A percentile compares a stretch with the other conserved stretches of the same genome.
Evolutionary conservation across 2,113 vertebrate genomes (phyloP).

Genomic region (Trematocara zebra): DNA sequence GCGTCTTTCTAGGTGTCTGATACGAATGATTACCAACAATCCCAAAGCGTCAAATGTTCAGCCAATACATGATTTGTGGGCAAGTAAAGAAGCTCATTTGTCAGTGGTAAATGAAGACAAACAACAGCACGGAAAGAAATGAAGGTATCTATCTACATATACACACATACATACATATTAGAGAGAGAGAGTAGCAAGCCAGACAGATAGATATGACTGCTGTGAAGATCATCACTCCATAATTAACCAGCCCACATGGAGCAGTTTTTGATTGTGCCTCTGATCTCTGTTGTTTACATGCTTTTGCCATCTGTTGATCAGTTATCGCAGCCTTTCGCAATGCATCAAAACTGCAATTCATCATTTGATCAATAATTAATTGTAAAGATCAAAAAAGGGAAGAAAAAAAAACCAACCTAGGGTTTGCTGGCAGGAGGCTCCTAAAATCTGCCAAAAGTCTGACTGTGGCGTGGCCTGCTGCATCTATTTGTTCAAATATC

Average conservation of each 20-base stretch:
- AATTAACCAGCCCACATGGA: not conserved
- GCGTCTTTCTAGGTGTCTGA: not conserved
- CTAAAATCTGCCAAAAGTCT: not conserved
- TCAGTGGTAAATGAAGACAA: not conserved
- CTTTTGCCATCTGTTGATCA: conserved; percentile 7
- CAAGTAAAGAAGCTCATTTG: not conserved
- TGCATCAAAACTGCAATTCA: not conserved
- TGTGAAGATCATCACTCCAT: not conserved
- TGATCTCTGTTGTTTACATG: conserved; percentile 5
- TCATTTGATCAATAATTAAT: not conserved
- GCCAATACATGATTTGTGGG: not conserved
- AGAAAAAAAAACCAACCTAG: not conserved
- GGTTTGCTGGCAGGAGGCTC: not conserved
- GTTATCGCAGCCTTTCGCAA: not conserved
- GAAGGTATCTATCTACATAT: not conserved
- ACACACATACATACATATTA: not conserved
- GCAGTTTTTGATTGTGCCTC: not conserved
- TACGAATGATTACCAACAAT: not conserved
- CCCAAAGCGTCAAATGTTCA: not conserved
- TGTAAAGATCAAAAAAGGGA: not conserved
- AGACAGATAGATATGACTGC: not conserved
- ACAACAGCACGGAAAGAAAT: not conserved
- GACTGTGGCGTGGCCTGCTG: not conserved
- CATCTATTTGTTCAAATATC: not conserved
- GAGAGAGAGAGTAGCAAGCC: not conserved